Evolutionary conservation across 2,888 invertebrate species (phyloP), one percentile per base, ranked within the genome.

Genomic region (Stenodema calcarata): DNA sequence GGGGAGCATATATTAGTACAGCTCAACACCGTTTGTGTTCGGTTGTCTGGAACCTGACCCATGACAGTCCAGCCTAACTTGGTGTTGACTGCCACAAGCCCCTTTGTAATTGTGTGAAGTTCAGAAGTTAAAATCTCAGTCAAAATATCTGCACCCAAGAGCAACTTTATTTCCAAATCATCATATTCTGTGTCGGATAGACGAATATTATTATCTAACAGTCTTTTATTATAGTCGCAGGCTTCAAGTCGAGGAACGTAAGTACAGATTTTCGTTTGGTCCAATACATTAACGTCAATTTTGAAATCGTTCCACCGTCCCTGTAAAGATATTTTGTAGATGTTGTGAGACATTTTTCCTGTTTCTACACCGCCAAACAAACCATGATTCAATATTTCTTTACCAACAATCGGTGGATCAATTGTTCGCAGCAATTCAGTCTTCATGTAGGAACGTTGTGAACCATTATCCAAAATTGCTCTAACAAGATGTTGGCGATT

Each of bases 21-120:
- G 14, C 28, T 27, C 18, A 80, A 12, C 2, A 50, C 18, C 3
- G 50, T 27, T 12, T 11, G n/a, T 16, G n/a, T 54, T 2, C n/a
- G 11, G 1, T 62, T 23, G 14, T 70, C n/a, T 14, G 14, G 41
- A 14, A 75, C 35, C 28, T 35, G 12, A 41, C 83, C 83, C 70
- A 83, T 83, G 11, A 83, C 35, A 23, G 83, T 83, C 83, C 83
- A 83, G 18, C 73, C 84, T 3, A 84, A 73, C 30, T 42, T 50
- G 42, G 84, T 84, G 12, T 30, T 6, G 14, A 84, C n/a, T 14
- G 84, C 84, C 30, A 30, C n/a, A 14, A 84, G 73, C 3, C 73
- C 84, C 1, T 41, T 1, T 6, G n/a, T 7, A 23, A 84, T 42
- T 73, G 41, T 73, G 23, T 30, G 28, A 18, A 14, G 16, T 9